A percentile compares a stretch with the other conserved stretches of the same genome.
phyloP scores from a whole-genome alignment of 2,797 vertebrate genomes.

The Sebastes baramenuke region DNA sequence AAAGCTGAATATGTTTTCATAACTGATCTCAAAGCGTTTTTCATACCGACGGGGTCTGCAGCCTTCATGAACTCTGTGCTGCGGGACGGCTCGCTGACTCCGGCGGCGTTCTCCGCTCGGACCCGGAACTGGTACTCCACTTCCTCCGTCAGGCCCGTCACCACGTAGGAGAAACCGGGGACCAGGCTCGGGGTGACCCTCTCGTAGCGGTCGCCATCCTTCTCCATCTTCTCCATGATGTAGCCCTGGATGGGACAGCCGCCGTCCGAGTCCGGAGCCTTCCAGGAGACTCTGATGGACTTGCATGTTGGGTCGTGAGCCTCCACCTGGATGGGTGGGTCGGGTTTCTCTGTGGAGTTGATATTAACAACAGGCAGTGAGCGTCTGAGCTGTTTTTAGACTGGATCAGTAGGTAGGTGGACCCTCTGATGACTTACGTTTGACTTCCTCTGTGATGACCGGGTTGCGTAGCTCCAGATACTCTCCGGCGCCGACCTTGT shows the following conservation, averaged over 20 bases:
- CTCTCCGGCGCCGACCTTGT: conserved; percentile 93
- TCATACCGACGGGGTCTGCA: conserved; percentile 90
- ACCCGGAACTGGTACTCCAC: conserved; percentile 95
- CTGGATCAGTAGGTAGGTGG: too few species aligned
- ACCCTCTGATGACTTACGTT: conserved; percentile 84
- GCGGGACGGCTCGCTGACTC: conserved; percentile 93
- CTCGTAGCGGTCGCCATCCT: conserved; percentile 92
- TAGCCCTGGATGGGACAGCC: conserved; percentile 98
- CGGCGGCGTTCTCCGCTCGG: conserved; percentile 95
- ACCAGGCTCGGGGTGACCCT: conserved; percentile 91
- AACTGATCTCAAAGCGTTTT: background rate
- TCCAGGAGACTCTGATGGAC: conserved; percentile 94
- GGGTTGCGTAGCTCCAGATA: conserved; percentile 93
- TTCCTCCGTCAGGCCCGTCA: conserved; percentile 90
- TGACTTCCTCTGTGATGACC: conserved; percentile 92
- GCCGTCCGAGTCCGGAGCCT: conserved; percentile 93
- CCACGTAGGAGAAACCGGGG: conserved; percentile 88
- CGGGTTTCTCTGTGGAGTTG: conserved; percentile 89
- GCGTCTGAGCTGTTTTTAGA: background rate
- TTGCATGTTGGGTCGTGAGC: conserved; percentile 90
- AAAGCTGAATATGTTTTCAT: background rate
- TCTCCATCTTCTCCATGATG: conserved; percentile 92
- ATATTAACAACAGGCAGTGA: background rate
- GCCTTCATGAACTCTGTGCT: conserved; percentile 88
- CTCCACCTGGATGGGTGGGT: conserved; percentile 95